Evolutionary conservation across 2,888 invertebrate genomes (phyloP).

Genomic region (Geophilus truncorum): DNA sequence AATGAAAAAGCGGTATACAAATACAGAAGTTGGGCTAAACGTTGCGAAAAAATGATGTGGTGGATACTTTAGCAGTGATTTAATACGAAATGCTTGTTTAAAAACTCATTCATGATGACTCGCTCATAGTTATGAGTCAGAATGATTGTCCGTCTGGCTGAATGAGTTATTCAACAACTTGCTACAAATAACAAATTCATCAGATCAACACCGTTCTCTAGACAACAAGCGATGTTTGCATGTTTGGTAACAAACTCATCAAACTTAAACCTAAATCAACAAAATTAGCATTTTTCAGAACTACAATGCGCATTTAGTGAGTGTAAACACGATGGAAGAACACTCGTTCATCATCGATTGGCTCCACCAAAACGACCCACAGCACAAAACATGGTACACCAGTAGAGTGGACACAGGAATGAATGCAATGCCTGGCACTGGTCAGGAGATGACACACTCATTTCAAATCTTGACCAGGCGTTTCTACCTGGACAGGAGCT

Average conservation of each 20-base stretch:
- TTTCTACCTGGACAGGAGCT: constrained; percentile 59
- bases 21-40: too few relatives aligned
- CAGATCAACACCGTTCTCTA: constrained; percentile 73
- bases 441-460: constrained; percentile 72
- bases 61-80: too few relatives aligned
- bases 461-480: constrained; percentile 73
- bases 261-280: not conserved
- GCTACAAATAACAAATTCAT: constrained; percentile 89
- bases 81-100: too few relatives aligned
- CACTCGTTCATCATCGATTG: constrained; percentile 80
- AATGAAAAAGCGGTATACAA: too few relatives aligned
- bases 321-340: constrained; percentile 75
- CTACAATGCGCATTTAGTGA: constrained; percentile 67
- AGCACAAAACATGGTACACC: constrained; percentile 80
- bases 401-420: constrained; percentile 55
- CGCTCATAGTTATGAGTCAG: not conserved
- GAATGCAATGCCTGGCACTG: constrained; percentile 45
- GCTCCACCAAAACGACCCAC: constrained; percentile 75
- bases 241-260: constrained; percentile 56
- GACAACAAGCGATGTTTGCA: constrained; percentile 73
- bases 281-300: constrained; percentile 52
- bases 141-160: constrained; percentile 74
- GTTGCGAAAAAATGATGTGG: too few relatives aligned
- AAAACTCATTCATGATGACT: too few relatives aligned
- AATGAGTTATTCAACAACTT: constrained; percentile 72